phyloP scores from a whole-genome alignment of 2,888 invertebrate species.

The Epinotia ramella region DNA sequence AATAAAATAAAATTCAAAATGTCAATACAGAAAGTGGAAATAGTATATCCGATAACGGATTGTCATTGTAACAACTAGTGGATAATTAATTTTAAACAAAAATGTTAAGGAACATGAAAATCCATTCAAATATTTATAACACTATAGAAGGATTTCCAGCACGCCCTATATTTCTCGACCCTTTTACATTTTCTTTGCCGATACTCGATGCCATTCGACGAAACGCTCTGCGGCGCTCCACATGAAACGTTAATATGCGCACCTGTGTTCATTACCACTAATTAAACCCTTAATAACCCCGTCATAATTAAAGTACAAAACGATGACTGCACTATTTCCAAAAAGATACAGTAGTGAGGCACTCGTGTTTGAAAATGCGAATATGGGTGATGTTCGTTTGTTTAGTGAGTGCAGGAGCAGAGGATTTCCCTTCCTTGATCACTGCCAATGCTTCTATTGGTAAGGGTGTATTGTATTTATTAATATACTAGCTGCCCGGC shows the following conservation, averaged over 20 bases:
- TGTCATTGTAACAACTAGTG: no score
- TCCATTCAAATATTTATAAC: background rate
- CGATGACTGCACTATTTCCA: slow-evolving; percentile 50
- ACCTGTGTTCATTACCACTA: slow-evolving; percentile 58
- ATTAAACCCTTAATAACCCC: slow-evolving; percentile 63
- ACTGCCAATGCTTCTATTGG: slow-evolving; percentile 91
- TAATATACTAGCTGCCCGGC: no score
- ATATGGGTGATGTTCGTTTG: slow-evolving; percentile 60
- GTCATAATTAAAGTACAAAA: slow-evolving; percentile 67
- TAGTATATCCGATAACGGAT: no score
- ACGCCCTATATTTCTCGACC: slow-evolving; percentile 10
- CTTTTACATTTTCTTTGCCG: slow-evolving; percentile 9
- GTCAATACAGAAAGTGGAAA: no score
- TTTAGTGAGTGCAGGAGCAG: slow-evolving; percentile 60
- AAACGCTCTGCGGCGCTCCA: slow-evolving; percentile 47
- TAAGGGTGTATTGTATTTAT: slow-evolving; percentile 66
- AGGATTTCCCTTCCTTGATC: slow-evolving; percentile 90
- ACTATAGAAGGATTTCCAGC: background rate
- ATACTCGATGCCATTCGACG: slow-evolving; percentile 10
- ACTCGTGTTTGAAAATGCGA: slow-evolving; percentile 63
- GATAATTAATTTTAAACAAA: no score
- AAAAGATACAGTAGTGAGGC: slow-evolving; percentile 50
- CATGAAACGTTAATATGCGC: slow-evolving; percentile 71
- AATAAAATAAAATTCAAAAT: no score
- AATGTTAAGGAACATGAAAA: no score